phyloP scores from a whole-genome alignment of 2,113 vertebrate genomes.

The Boulengeromyrus knoepffleri region DNA sequence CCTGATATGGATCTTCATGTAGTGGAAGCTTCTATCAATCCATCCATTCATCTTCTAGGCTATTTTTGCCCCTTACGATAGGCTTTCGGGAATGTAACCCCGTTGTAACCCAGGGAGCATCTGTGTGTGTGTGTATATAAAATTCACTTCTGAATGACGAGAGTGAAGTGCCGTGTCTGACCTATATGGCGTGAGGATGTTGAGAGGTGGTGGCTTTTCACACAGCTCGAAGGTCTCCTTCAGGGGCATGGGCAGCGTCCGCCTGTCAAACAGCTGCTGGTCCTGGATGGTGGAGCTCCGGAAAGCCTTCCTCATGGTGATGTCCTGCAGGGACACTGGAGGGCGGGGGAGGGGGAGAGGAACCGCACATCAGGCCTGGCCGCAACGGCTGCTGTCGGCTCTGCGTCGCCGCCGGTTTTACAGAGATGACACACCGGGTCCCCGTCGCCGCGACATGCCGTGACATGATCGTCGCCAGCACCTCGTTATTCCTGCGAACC shows the following conservation, averaged over 20 bases:
- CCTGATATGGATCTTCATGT: background rate
- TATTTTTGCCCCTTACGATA: too few species aligned
- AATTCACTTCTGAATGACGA: background rate
- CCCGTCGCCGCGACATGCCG: background rate
- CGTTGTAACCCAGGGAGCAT: background rate
- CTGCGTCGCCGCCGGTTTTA: background rate
- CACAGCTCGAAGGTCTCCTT: conserved; percentile 89
- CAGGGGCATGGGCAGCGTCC: conserved; percentile 84
- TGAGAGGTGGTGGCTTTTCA: conserved; percentile 91
- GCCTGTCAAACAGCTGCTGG: conserved; percentile 92
- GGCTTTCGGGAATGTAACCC: background rate
- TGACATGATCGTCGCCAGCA: background rate
- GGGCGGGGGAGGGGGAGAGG: conserved; percentile 22
- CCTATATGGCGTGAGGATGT: conserved; percentile 95
- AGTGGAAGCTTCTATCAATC: background rate
- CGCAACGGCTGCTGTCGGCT: background rate
- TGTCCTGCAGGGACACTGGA: conserved; percentile 93
- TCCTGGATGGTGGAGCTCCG: conserved; percentile 93
- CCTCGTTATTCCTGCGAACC: background rate
- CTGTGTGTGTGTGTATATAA: background rate
- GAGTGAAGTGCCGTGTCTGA: conserved; percentile 42
- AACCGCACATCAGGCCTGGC: background rate
- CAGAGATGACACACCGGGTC: background rate
- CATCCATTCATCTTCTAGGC: background rate
- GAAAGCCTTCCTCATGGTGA: conserved; percentile 98